A percentile compares a stretch with the other conserved stretches of the same genome.
Evolutionary conservation across 1,140 invertebrate species (phyloP).

Genomic region (Heterodera schachtii): DNA sequence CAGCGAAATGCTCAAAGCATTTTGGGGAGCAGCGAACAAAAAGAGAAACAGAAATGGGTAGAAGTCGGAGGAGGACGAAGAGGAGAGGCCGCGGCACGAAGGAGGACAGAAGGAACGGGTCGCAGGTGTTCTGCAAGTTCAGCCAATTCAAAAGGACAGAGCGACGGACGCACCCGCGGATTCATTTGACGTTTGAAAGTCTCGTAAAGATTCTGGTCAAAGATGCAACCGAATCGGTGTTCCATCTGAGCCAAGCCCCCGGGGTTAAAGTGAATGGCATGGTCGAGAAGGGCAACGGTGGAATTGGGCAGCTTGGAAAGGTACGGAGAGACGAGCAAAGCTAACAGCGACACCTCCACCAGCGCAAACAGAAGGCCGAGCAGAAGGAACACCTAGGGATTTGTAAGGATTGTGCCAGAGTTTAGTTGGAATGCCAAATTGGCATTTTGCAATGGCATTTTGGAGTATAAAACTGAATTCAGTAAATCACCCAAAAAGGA

Average conservation of each 20-base stretch:
- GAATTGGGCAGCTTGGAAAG: slow-evolving; percentile 45
- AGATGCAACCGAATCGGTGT: slow-evolving; percentile 55
- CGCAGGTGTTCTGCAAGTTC: slow-evolving; percentile 58
- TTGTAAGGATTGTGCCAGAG: neutral
- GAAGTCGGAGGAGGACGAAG: slow-evolving; percentile 45
- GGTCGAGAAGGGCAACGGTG: slow-evolving; percentile 56
- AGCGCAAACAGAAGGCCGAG: slow-evolving; percentile 48
- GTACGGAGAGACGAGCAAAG: slow-evolving; percentile 47
- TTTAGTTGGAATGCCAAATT: neutral
- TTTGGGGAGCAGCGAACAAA: slow-evolving; percentile 38
- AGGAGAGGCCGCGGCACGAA: slow-evolving; percentile 51
- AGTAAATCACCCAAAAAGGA: slow-evolving; percentile 57
- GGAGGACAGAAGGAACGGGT: slow-evolving; percentile 47
- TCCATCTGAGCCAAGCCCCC: slow-evolving; percentile 53
- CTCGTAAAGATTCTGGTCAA: slow-evolving; percentile 61
- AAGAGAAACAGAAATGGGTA: slow-evolving; percentile 42
- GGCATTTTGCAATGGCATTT: slow-evolving; percentile 21
- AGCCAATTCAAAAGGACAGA: neutral
- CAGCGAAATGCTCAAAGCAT: slow-evolving; percentile 43
- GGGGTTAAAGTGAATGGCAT: slow-evolving; percentile 55
- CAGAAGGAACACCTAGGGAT: slow-evolving; percentile 44
- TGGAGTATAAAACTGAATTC: neutral
- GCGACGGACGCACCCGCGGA: slow-evolving; percentile 45
- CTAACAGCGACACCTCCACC: slow-evolving; percentile 48
- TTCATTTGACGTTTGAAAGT: slow-evolving; percentile 54